phyloP scores from a whole-genome alignment of 2,113 vertebrate genomes.

The Brachionichthys hirsutus region DNA sequence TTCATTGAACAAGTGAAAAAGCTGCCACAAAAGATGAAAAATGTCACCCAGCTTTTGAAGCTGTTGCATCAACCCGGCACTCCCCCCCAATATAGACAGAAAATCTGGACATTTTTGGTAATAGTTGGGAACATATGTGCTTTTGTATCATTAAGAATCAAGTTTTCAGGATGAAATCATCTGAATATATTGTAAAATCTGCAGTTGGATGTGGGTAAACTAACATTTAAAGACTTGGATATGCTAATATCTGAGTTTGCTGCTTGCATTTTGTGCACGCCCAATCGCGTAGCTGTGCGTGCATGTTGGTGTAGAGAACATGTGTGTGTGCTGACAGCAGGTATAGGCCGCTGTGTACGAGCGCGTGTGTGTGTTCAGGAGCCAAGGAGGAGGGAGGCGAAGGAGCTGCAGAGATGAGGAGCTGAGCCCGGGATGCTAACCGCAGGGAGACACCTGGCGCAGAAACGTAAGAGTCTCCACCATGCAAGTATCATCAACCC shows the following conservation, averaged over 20 bases:
- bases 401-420: constrained; percentile 34
- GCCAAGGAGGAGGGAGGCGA: constrained; percentile 23
- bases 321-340: background rate
- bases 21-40: background rate
- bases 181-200: no score
- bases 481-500: constrained; percentile 71
- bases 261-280: no score
- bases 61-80: background rate
- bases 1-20: background rate
- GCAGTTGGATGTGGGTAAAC: no score
- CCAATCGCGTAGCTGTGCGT: background rate
- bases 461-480: constrained; percentile 66
- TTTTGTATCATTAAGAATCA: no score
- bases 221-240: no score
- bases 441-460: constrained; percentile 64
- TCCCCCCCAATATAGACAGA: no score
- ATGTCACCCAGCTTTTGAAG: background rate
- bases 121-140: no score
- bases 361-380: constrained; percentile 14
- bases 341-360: background rate
- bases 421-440: constrained; percentile 59
- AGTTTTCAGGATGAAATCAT: no score
- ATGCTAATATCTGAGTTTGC: background rate
- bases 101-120: no score
- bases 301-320: constrained; percentile 5